Conservation (phyloP, 2,113 vertebrate genomes). For the Leptodactylus fuscus region DNA sequence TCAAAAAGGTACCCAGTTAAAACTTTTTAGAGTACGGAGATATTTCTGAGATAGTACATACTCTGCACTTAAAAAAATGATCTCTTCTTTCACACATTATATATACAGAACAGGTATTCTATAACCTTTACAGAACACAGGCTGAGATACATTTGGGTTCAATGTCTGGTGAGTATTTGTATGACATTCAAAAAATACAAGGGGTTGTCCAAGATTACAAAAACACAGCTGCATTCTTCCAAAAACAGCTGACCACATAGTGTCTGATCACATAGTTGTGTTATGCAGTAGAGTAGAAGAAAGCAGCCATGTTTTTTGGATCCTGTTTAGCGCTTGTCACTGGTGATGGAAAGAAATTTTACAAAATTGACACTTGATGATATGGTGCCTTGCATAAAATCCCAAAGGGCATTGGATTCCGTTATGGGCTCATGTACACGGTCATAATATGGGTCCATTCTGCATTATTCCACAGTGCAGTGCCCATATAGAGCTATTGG, state of each 20-base stretch:
- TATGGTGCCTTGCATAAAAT: too few relatives aligned
- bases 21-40: slow-evolving; percentile 42
- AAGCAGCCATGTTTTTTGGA: too few relatives aligned
- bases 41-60: slow-evolving; percentile 40
- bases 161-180: slow-evolving; percentile 51
- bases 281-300: too few relatives aligned
- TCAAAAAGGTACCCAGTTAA: slow-evolving; percentile 46
- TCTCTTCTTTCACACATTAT: slow-evolving; percentile 42
- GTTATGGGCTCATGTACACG: not conserved
- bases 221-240: too few relatives aligned
- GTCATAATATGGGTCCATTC: not conserved
- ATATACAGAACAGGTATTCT: slow-evolving; percentile 57
- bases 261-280: too few relatives aligned
- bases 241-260: too few relatives aligned
- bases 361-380: too few relatives aligned
- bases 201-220: too few relatives aligned
- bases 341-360: too few relatives aligned
- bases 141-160: slow-evolving; percentile 45
- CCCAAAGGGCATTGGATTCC: too few relatives aligned
- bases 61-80: slow-evolving; percentile 43
- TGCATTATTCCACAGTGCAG: not conserved
- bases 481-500: not conserved
- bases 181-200: not conserved
- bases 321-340: too few relatives aligned
- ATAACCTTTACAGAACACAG: slow-evolving; percentile 57